Base-by-base conservation (phyloP, 2,888 invertebrate species). In the Microdon myrmicae region DNA sequence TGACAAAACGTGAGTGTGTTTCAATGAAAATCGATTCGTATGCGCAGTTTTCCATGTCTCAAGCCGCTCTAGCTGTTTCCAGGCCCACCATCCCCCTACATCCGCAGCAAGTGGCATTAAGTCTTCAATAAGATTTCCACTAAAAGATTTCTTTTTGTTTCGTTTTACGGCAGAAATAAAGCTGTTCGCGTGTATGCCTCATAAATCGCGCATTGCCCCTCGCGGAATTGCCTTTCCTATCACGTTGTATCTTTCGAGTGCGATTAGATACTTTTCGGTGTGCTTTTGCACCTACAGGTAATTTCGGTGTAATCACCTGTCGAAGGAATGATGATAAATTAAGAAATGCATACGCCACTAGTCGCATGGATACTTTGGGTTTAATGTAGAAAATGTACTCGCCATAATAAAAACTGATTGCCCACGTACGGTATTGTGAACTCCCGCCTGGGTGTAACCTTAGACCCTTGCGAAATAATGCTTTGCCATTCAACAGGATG, bases 21-120 rank as follows among this genome's bases (percentile, higher is more conserved):
- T n/a, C n/a, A 38, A 37, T 16, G 26, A 54, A 44, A 58, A 64
- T 64, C 64, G 64, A 64, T 64, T 64, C 58, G 64, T 58, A 53
- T 64, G 64, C 64, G 64, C 64, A 64, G 58, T 58, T 58, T 64
- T 51, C 64, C 56, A 64, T 64, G n/a, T n/a, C n/a, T n/a, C 58
- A 58, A 58, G 51, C 53, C 13, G 51, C 51, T 64, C 58, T 53
- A 53, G 51, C 51, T 58, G 53, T 53, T 58, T 58, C 29, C 39
- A n/a, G n/a, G n/a, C n/a, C n/a, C n/a, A n/a, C n/a, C n/a, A n/a
- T n/a, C n/a, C n/a, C n/a, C n/a, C n/a, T n/a, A n/a, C n/a, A n/a
- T n/a, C n/a, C n/a, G n/a, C n/a, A n/a, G n/a, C n/a, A n/a, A n/a
- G n/a, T n/a, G n/a, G n/a, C n/a, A n/a, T n/a, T n/a, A n/a, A n/a